Evolutionary conservation across 2,888 invertebrate genomes (phyloP), one percentile per base, ranked within the genome.

Genomic region (Steinernema scapterisci): DNA sequence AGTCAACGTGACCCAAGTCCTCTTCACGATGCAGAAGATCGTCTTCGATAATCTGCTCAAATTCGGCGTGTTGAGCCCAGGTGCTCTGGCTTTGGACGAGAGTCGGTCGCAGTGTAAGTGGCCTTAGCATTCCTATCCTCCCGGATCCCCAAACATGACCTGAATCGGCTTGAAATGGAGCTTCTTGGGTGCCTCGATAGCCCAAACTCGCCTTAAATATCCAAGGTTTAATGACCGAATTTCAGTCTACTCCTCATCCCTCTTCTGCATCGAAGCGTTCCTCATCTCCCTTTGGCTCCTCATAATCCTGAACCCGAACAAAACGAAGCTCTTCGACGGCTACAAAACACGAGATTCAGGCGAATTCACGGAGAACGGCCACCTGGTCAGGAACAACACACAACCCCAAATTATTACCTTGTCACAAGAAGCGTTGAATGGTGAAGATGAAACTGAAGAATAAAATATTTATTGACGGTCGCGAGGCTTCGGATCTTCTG

Each of bases 241-340:
- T 63, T 63, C 19, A 63, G 63, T 63, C 63, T 63, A 63, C 31
- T 63, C 63, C 31, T 63, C 63, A 27, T 27, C 63, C 7, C 31
- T 63, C 27, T 63, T 63, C 63, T 63, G 63, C 63, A 63, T 63
- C 27, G 63, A 63, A 25, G 63, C 63, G 27, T 63, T 27, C 63
- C 63, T 63, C 1, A 63, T 63, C 31, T 63, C 63, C 27, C 5
- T 63, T 16, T 63, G 63, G 63, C 23, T 63, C 16, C 25, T 63
- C 2, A 25, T 63, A 1, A 63, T 63, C 63, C 63, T 63, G 5
- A 63, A 63, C 27, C 63, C 63, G 27, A 63, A 63, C 63, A 63
- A 63, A 31, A 63, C 63, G 63, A 63, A 63, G 63, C 63, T 63
- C 63, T 63, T 63, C 16, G 63, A 63, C 63, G 63, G 27, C 63